Evolutionary conservation across 2,113 vertebrate genomes (phyloP), one percentile per base, ranked within the genome.

Genomic region (Apodemus speciosus): DNA sequence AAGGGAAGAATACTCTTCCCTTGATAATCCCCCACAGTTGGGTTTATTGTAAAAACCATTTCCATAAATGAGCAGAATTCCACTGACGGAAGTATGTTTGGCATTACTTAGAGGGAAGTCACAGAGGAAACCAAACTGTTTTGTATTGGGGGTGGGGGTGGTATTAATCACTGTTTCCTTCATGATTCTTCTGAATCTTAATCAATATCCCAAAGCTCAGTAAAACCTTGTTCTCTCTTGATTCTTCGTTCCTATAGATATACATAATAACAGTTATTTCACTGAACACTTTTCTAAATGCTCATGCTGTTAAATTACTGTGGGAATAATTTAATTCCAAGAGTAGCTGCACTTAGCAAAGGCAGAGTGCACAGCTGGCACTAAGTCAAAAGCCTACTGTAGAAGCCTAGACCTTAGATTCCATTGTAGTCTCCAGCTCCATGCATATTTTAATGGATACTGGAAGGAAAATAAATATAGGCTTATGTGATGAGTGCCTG

Each of bases 191-290:
- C 64, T 79, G 58, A 94, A 95, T 38, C 23, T 92, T 90, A 94
- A 97, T 73, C 79, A 95, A 90, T 89, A 95, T 6, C 64, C 66
- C 20, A 88, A 87, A 95, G 68, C 94, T 92, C 51, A 35, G 60
- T 86, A 85, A 94, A 97, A 90, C n/a, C 25, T 7, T 66, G 58
- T 92, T 53, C 96, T 25, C 53, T 93, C 89, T 96, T 91, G 77
- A 96, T 68, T 94, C 62, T 95, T 77, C 35, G 75, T 75, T 85
- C 93, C 93, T 93, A 49, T 93, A 79, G 85, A 84, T 49, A 87
- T 72, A 62, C 58, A 58, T 91, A 96, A 96, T 95, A 97, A 94
- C 86, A 88, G 89, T 92, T 90, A 96, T 90, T 97, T 97, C 73
- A 96, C 53, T 18, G 92, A 69, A 64, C 32, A 87, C 79, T 96